Percentiles rank a stretch among this genome's conserved stretches.
phyloP scores from a whole-genome alignment of 2,797 vertebrate species.

The Platalea minor region DNA sequence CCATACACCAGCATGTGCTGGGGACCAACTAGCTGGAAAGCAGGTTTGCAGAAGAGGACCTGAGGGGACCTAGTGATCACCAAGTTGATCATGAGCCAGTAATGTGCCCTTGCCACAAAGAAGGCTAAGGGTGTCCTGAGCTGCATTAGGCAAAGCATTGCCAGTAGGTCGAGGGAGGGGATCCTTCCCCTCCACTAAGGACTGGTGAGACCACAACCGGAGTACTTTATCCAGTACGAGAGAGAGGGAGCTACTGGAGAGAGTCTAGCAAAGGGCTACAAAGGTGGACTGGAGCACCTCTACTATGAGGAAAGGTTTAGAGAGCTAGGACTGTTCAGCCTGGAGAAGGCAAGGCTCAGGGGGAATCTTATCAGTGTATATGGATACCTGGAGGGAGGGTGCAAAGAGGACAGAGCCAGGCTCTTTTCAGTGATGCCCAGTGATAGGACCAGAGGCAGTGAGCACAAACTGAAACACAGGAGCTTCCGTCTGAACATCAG shows the following conservation, averaged over 20 bases:
- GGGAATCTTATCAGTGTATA: background rate
- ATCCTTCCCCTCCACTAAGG: background rate
- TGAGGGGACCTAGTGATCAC: background rate
- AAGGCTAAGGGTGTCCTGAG: background rate
- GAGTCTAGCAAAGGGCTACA: background rate
- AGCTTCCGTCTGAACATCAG: background rate
- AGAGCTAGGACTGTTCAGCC: background rate
- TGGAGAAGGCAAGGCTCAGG: background rate
- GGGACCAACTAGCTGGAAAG: background rate
- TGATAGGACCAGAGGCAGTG: background rate
- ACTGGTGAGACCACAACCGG: background rate
- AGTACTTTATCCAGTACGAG: background rate
- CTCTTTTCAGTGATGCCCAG: background rate
- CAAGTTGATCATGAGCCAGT: background rate
- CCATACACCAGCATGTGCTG: too few species aligned
- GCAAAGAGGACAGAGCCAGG: background rate
- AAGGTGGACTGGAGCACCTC: background rate
- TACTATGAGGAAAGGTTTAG: background rate
- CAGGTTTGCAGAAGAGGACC: background rate
- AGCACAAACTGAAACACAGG: background rate
- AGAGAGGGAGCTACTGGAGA: background rate
- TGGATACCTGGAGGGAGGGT: background rate
- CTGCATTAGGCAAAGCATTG: background rate
- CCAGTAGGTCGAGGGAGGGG: background rate
- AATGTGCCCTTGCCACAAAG: background rate